A percentile compares a stretch with the other conserved stretches of the same genome.
Conservation (phyloP, 2,113 vertebrate genomes). For the Poeciliopsis retropinna region DNA sequence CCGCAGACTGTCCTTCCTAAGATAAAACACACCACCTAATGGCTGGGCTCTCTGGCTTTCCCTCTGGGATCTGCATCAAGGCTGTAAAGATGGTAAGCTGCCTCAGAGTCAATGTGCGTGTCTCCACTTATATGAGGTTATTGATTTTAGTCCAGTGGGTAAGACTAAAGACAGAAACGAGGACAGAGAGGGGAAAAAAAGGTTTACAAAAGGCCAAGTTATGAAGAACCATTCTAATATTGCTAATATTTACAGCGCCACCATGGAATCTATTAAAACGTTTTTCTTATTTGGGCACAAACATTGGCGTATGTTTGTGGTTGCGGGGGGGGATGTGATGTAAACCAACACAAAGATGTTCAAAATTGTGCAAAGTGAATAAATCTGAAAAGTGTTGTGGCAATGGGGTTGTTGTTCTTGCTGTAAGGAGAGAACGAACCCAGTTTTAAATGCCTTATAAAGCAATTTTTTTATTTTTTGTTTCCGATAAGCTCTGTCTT, state of each 20-base stretch:
- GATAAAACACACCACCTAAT: constrained; percentile 56
- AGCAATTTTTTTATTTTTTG: too few relatives aligned
- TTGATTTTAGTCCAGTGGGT: constrained; percentile 47
- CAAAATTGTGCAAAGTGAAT: not conserved
- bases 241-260: too few relatives aligned
- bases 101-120: constrained; percentile 11
- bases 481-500: too few relatives aligned
- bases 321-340: not conserved
- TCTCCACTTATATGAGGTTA: constrained; percentile 50
- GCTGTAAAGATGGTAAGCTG: constrained; percentile 4
- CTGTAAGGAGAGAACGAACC: too few relatives aligned
- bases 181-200: not conserved
- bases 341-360: not conserved
- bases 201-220: too few relatives aligned
- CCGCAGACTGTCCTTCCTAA: constrained; percentile 9
- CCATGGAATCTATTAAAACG: not conserved
- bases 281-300: not conserved
- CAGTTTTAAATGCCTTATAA: too few relatives aligned
- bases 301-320: not conserved
- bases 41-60: constrained; percentile 9
- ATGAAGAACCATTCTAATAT: too few relatives aligned
- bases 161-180: constrained; percentile 5
- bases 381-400: too few relatives aligned
- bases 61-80: constrained; percentile 22
- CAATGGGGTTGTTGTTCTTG: too few relatives aligned